phyloP scores from a whole-genome alignment of 1,140 invertebrate genomes.

The Phortica variegata region DNA sequence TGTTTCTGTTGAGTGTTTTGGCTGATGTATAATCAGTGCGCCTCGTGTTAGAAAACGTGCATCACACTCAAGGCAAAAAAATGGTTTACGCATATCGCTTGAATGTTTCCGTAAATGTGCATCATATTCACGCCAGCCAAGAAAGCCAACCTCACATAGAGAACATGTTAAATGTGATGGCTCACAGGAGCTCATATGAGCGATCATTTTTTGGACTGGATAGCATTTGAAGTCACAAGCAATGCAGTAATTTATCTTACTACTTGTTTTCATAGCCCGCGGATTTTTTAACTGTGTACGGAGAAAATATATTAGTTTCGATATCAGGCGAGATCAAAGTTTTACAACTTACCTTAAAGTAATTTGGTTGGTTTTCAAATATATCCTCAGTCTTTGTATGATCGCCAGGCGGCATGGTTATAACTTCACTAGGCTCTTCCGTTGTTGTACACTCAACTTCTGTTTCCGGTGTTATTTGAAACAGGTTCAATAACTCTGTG shows the following conservation, averaged over 20 bases:
- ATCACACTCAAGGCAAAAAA: constrained; percentile 61
- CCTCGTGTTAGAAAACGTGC: constrained; percentile 60
- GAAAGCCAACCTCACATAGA: constrained; percentile 59
- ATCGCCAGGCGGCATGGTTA: not conserved
- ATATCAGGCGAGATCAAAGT: not conserved
- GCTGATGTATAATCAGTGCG: constrained; percentile 60
- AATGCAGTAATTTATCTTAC: constrained; percentile 57
- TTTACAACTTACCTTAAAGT: constrained; percentile 36
- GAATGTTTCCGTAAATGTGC: constrained; percentile 59
- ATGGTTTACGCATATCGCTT: constrained; percentile 57
- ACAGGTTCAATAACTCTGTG: constrained; percentile 43
- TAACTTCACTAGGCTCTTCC: constrained; percentile 8
- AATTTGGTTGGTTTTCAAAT: constrained; percentile 42
- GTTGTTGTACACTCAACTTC: constrained; percentile 10
- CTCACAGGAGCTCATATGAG: constrained; percentile 58
- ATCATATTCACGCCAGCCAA: constrained; percentile 56
- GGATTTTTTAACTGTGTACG: constrained; percentile 37
- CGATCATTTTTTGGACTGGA: constrained; percentile 54
- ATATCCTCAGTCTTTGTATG: constrained; percentile 27
- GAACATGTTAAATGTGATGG: constrained; percentile 59
- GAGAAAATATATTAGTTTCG: not conserved
- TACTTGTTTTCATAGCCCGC: constrained; percentile 31
- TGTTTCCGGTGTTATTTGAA: constrained; percentile 25
- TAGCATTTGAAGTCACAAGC: constrained; percentile 56
- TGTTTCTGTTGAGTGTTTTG: constrained; percentile 62